Evolutionary conservation across 2,113 vertebrate genomes (phyloP).

Genomic region (Zingel zingel): DNA sequence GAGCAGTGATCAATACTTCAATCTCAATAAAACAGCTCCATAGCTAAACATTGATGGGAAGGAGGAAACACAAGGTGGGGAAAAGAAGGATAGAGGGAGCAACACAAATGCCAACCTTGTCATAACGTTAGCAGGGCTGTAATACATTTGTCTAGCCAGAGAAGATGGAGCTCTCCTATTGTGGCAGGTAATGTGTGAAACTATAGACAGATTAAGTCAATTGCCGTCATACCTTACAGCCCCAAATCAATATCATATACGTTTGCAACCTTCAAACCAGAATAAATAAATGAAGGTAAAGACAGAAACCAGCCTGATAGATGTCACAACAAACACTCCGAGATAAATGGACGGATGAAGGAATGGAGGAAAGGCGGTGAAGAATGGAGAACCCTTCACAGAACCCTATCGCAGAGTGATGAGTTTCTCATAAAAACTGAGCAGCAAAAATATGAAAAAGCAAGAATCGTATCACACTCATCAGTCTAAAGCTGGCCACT

Average conservation of each 20-base stretch:
- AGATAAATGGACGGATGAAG: slow-evolving; percentile 53
- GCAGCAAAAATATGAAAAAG: slow-evolving; percentile 14
- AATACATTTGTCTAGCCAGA: slow-evolving; percentile 86
- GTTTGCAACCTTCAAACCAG: slow-evolving; percentile 82
- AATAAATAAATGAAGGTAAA: slow-evolving; percentile 77
- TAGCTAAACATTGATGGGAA: slow-evolving; percentile 85
- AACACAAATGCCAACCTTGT: slow-evolving; percentile 86
- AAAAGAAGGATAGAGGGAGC: slow-evolving; percentile 57
- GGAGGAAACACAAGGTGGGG: slow-evolving; percentile 44
- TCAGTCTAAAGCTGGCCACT: neutral
- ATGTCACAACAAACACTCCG: slow-evolving; percentile 55
- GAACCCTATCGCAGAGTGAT: slow-evolving; percentile 5
- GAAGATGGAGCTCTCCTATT: slow-evolving; percentile 69
- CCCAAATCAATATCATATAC: slow-evolving; percentile 86
- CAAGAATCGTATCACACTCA: neutral
- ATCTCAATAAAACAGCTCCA: slow-evolving; percentile 97
- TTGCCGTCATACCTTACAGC: slow-evolving; percentile 79
- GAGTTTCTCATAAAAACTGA: slow-evolving; percentile 8
- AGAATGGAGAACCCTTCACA: slow-evolving; percentile 13
- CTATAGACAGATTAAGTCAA: slow-evolving; percentile 66
- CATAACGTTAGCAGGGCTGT: slow-evolving; percentile 81
- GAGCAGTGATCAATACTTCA: slow-evolving; percentile 95
- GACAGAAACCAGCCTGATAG: slow-evolving; percentile 62
- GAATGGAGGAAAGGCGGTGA: neutral
- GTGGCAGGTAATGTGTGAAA: slow-evolving; percentile 65